Evolutionary conservation across 2,113 vertebrate genomes (phyloP).

Genomic region (Actenoides lindsayi): DNA sequence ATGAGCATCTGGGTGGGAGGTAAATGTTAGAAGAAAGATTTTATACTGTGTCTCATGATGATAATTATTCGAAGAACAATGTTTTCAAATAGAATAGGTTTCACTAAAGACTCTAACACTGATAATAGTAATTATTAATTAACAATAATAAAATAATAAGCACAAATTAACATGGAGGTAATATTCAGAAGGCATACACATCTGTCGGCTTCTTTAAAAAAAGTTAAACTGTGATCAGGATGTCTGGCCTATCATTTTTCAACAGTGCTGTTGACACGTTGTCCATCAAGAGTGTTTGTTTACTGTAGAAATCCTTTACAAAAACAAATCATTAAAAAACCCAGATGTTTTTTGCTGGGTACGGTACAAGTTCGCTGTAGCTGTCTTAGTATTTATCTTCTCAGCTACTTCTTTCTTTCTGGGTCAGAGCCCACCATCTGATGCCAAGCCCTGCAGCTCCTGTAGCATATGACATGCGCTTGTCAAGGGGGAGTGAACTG

Average conservation of each 20-base stretch:
- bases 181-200: not conserved
- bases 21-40: not conserved
- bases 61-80: not conserved
- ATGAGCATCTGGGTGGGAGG: not conserved
- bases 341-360: not conserved
- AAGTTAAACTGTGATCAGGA: not conserved
- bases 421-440: not conserved
- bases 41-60: not conserved
- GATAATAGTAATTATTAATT: not conserved
- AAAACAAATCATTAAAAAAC: not conserved
- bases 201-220: not conserved
- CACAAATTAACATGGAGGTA: not conserved
- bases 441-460: not conserved
- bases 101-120: not conserved
- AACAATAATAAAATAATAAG: not conserved
- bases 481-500: not conserved
- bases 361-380: not conserved
- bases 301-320: not conserved
- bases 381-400: not conserved
- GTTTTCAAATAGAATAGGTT: not conserved
- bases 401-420: not conserved
- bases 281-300: not conserved
- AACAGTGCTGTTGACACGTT: not conserved
- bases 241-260: not conserved
- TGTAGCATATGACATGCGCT: accelerated